Base-by-base conservation (phyloP, 2,113 vertebrate species). In the Mugil cephalus region DNA sequence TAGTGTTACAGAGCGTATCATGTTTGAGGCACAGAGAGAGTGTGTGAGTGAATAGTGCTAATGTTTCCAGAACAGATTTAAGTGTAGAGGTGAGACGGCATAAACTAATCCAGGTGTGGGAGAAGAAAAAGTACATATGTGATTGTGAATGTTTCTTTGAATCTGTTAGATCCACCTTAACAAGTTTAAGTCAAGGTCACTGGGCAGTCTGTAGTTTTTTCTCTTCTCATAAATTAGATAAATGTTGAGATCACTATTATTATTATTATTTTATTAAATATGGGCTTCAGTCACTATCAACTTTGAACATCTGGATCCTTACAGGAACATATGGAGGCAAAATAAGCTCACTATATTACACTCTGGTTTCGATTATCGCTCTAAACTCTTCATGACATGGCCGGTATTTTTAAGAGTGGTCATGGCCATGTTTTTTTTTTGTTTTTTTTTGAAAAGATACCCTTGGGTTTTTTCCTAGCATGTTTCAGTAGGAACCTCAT, bases 81-180 rank as follows among this genome's bases (percentile, higher is more conserved):
- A 82, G 47, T 70, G 71, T 35, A 3, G 51, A 76, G n/a, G 66
- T 77, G 55, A 82, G 63, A 61, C 51, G 1, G 53, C 51, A 38
- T 89, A 89, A 91, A 87, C 85, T 76, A 85, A 84, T 79, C 81
- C 91, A 91, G 86, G 83, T 90, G 88, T 75, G 65, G 46, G 51
- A 64, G 60, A 69, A 30, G 51, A 64, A 63, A 69, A 30, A 66
- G 53, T 59, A 55, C 50, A 62, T 10, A 21, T 78, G 59, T 69
- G 63, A 24, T 42, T 52, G 46, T 48, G 18, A 43, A 56, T 30
- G 60, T 69, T 43, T 35, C 51, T 64, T 45, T 53, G 18, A 48
- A 55, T 50, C 10, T 53, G 24, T 69, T 64, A 39, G 53, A 51
- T 42, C 21, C 50, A 64, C 52, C 43, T 13, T 39, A 58, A 53